Evolutionary conservation across 2,797 vertebrate genomes (phyloP), one percentile per base, ranked within the genome.

Genomic region (Aselliscus stoliczkanus): DNA sequence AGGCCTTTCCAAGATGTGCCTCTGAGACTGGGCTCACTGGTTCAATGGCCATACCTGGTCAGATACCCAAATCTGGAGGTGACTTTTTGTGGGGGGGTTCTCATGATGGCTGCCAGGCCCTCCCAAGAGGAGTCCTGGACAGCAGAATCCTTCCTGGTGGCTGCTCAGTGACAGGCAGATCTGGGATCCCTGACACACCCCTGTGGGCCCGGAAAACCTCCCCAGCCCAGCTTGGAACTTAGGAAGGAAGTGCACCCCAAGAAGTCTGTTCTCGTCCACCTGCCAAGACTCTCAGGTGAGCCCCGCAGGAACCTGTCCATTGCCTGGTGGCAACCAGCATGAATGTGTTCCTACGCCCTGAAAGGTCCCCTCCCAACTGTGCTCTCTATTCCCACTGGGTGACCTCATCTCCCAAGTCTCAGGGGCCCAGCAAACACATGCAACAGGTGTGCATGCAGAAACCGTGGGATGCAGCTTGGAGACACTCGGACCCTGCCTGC

Each of bases 241-340:
- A 81, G 96, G 97, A 97, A 95, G 89, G 94, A 95, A 0, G 29
- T 54, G 50, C 54, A 50, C 34, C 89, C 86, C 52, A 83, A 95
- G 75, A 97, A 75, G 96, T 89, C 93, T 96, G 79, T 93, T 89
- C 64, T 34, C 37, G 85, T 97, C 89, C n/a, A 39, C 14, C 58
- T 96, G 92, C 90, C 54, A 80, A 97, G 97, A 92, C 96, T 3
- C 96, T 92, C 69, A 4, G 94, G 96, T 87, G 96, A 96, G 88
- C 96, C 93, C 39, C 85, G 92, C 67, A 81, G 88, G 62, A 97
- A 90, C 42, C 96, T 97, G 97, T 97, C 95, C 95, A 85, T 93
- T 98, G 96, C 96, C 97, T 90, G 90, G 96, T 95, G 97, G 96
- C 97, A 97, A 96, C 98, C 97, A 98, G 97, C 96, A 96, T 96